Conservation (phyloP, 2,888 invertebrate species). For the Zaprionus obscuricornis region DNA sequence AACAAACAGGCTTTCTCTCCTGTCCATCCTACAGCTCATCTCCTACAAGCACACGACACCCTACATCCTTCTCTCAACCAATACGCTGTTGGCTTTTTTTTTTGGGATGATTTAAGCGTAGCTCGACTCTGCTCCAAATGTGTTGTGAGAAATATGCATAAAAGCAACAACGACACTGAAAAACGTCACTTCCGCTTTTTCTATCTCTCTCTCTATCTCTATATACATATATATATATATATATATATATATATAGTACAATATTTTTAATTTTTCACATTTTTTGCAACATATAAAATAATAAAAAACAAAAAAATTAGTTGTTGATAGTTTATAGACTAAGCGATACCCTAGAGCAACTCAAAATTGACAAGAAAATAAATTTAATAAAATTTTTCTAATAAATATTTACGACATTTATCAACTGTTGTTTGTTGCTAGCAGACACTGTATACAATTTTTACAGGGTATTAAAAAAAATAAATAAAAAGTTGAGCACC, state of each 20-base stretch:
- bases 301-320: not conserved
- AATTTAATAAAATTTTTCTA: too few species aligned
- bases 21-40: conserved; percentile 14
- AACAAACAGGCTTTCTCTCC: conserved; percentile 45
- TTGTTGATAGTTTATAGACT: too few species aligned
- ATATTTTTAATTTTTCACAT: conserved; percentile 76
- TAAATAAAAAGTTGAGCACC: conserved; percentile 15
- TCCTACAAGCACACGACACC: not conserved
- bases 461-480: conserved; percentile 1
- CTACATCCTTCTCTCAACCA: not conserved
- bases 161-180: conserved; percentile 63
- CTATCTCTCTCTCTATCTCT: too few species aligned
- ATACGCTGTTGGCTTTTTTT: not conserved
- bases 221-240: conserved; percentile 15
- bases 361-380: too few species aligned
- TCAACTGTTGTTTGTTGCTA: too few species aligned
- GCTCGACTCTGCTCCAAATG: conserved; percentile 70
- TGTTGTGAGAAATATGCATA: conserved; percentile 77
- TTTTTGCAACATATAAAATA: conserved; percentile 49
- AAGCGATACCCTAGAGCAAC: too few species aligned
- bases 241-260: conserved; percentile 38
- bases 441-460: too few species aligned
- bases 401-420: too few species aligned
- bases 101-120: conserved; percentile 68
- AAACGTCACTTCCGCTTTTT: too few species aligned